These are phyloP conservation scores for Charaxes varanes DNA, from an alignment of 1,140 invertebrate genomes.

Conservation along the genomic window DNA sequence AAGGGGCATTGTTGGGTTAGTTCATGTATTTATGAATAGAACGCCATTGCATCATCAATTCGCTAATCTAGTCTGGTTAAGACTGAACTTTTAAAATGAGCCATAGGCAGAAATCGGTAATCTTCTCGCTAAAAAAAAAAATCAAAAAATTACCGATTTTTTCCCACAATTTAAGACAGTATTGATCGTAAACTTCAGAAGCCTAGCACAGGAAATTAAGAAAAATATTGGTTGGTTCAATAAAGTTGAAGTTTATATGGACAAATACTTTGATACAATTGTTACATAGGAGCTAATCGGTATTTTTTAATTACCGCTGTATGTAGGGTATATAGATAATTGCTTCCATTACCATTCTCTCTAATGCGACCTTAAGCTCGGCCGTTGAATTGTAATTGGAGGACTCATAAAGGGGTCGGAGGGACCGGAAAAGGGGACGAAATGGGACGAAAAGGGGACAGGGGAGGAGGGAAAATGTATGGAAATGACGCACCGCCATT, in stretches of 20 bases:
- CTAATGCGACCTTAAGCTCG: conserved; percentile 69
- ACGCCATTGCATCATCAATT: too few species aligned
- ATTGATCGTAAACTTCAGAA: too few species aligned
- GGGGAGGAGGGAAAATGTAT: conserved; percentile 54
- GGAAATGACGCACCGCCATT: conserved; percentile 72
- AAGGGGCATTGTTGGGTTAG: too few species aligned
- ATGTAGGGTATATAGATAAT: conserved; percentile 47
- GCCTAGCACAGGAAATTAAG: too few species aligned
- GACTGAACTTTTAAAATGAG: too few species aligned
- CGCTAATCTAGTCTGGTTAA: too few species aligned
- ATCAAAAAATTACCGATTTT: too few species aligned
- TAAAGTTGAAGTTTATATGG: background rate
- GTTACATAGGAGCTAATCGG: background rate
- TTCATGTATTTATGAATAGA: too few species aligned
- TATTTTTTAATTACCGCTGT: conserved; percentile 18
- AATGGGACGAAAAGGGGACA: conserved; percentile 40
- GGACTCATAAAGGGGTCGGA: conserved; percentile 59
- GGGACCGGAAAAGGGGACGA: conserved; percentile 57
- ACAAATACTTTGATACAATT: background rate
- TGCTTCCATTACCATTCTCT: conserved; percentile 54
- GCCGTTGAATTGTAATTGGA: conserved; percentile 65
- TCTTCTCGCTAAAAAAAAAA: too few species aligned
- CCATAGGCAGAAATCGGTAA: too few species aligned
- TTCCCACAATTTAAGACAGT: too few species aligned
- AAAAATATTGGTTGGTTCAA: too few species aligned